phyloP scores from a whole-genome alignment of 2,888 invertebrate genomes.

The Macrostomum cliftonense region DNA sequence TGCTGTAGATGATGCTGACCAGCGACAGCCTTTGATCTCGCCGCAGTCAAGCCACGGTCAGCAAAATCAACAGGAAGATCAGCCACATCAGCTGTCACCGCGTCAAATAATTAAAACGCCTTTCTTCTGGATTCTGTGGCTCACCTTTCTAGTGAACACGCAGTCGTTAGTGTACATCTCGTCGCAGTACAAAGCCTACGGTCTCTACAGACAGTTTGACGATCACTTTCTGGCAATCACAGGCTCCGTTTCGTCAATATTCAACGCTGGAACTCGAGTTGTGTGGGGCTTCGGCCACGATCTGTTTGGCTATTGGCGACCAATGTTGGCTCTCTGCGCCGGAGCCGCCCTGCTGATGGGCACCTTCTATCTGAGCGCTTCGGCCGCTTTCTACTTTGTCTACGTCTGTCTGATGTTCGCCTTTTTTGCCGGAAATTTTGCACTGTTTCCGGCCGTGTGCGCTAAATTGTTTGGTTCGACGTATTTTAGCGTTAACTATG shows the following conservation, averaged over 20 bases:
- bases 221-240: conserved; percentile 40
- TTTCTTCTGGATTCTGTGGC: conserved; percentile 30
- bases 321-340: too few relatives aligned
- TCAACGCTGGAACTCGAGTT: conserved; percentile 38
- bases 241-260: conserved; percentile 38
- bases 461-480: conserved; percentile 30
- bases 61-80: too few relatives aligned
- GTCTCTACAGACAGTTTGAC: conserved; percentile 17
- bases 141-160: conserved; percentile 28
- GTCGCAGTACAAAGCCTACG: conserved; percentile 29
- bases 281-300: conserved; percentile 32
- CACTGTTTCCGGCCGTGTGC: conserved; percentile 29
- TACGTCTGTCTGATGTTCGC: conserved; percentile 31
- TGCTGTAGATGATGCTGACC: too few relatives aligned
- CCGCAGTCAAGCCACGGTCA: too few relatives aligned
- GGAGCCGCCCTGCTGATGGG: conserved; percentile 16
- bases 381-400: conserved; percentile 19
- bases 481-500: conserved; percentile 27
- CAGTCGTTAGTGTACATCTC: conserved; percentile 29
- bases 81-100: conserved; percentile 13
- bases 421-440: conserved; percentile 29
- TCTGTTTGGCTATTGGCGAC: background rate
- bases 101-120: conserved; percentile 19
- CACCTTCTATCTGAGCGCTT: conserved; percentile 15
- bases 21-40: too few relatives aligned